Evolutionary conservation across 2,888 invertebrate genomes (phyloP).

Genomic region (Parnassius glacialis): DNA sequence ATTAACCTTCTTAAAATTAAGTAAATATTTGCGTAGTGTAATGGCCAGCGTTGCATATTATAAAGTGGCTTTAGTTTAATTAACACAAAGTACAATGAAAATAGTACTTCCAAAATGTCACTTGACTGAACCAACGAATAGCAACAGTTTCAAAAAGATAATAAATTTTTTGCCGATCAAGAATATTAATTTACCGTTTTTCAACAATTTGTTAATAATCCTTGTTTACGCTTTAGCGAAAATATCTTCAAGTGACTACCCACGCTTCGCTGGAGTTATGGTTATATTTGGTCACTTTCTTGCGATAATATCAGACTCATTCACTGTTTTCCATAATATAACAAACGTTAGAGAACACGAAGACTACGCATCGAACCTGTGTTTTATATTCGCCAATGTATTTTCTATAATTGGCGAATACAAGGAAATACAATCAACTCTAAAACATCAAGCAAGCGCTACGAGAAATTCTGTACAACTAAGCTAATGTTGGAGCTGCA

Average conservation of each 20-base stretch:
- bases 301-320: slow-evolving; percentile 21
- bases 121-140: slow-evolving; percentile 1
- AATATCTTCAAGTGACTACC: slow-evolving; percentile 17
- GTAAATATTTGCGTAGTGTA: too few relatives aligned
- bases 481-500: slow-evolving; percentile 44
- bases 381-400: slow-evolving; percentile 43
- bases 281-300: slow-evolving; percentile 22
- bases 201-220: slow-evolving; percentile 22
- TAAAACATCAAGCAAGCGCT: slow-evolving; percentile 22
- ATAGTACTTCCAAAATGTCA: slow-evolving; percentile 18
- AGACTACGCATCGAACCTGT: slow-evolving; percentile 15
- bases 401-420: slow-evolving; percentile 47
- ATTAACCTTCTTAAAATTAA: too few relatives aligned
- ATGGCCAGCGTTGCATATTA: slow-evolving; percentile 28
- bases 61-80: slow-evolving; percentile 29
- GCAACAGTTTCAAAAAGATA: slow-evolving; percentile 9
- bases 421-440: slow-evolving; percentile 35
- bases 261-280: slow-evolving; percentile 19
- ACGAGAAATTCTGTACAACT: slow-evolving; percentile 11
- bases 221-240: slow-evolving; percentile 19
- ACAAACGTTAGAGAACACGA: slow-evolving; percentile 2
- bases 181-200: slow-evolving; percentile 21
- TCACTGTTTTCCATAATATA: slow-evolving; percentile 14
- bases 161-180: slow-evolving; percentile 19
- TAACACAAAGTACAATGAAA: slow-evolving; percentile 20